Base-by-base conservation (phyloP, 1,140 invertebrate genomes). In the Cardiocondyla obscurior region DNA sequence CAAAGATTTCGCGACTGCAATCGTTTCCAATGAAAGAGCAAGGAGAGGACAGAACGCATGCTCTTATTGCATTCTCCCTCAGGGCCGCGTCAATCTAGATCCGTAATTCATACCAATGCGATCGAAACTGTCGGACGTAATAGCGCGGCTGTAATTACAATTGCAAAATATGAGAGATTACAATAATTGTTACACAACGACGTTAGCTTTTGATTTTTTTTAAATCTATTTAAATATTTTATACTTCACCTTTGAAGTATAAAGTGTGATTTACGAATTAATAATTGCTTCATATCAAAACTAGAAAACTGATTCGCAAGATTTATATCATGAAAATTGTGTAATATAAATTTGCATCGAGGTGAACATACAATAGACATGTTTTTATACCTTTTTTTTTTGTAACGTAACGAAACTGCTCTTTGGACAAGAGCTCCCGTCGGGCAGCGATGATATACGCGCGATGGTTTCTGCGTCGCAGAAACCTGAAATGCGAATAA, bases 1-100 rank as follows among this genome's bases (percentile, higher is more conserved):
- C 62, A 72, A 84, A 84, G 42, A 67, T 67, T 72, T 81, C 76
- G 44, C 76, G 25, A 16, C 53, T 58, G 60, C 44, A 64, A 83
- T 70, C 53, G 46, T 72, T 84, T 81, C 44, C 53, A 64, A 70
- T 70, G 65, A 62, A 28, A 30, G 42, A 79, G 62, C 58, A 46
- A 67, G 39, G 73, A 83, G 77, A 69, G 57, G 55, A 44, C 77
- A 64, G 25, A 60, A 69, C 62, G 62, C 44, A n/a, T 58, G 57
- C 46, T 46, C 60, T 83, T 30, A 16, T 85, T 83, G 60, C 49
- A 46, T 76, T 57, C 62, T 82, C 67, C 28, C 64, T 22, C 62
- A 79, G 74, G 62, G 74, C 25, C 49, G 62, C 74, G 74, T 79
- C 62, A 67, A 79, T 39, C 22, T 39, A 28, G 25, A 57, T 0